Evolutionary conservation across 2,113 vertebrate species (phyloP), one percentile per base, ranked within the genome.

Genomic region (Beaufortia kweichowensis): DNA sequence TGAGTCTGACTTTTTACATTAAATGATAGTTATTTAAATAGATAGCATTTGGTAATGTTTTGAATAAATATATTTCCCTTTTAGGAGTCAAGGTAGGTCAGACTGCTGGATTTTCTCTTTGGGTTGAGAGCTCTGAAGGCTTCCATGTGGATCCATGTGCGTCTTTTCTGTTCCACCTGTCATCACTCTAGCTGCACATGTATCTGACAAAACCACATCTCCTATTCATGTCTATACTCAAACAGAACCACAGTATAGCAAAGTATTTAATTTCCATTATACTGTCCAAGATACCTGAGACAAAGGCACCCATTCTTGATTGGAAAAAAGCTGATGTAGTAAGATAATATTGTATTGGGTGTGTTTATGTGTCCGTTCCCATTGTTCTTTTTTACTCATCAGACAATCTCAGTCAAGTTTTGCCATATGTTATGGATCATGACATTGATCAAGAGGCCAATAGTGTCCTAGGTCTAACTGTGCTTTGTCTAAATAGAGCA

Each of bases 361-460:
- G 41, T 75, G 55, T 78, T 71, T 48, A 55, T 77, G 60, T 62
- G 72, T 28, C 28, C 63, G 62, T 60, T 74, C 39, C 57, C 33
- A 50, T 66, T 21, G 57, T 75, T 50, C 75, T 64, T 77, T 67
- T 50, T n/a, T 31, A 35, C 28, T 14, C 14, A 2, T 69, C 28
- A 69, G 24, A 28, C 24, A 65, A 43, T 24, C 48, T 48, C 14
- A 28, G 28, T 55, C 48, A 23, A 9, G 29, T 55, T 69, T 69
- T 69, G 35, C 73, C 80, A 82, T 84, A 82, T 82, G 84, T 64
- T 78, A 80, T 55, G 63, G 70, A 83, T 83, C 75, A 83, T 35
- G 56, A 55, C 35, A 21, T 43, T 63, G 68, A 59, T 78, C 63
- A 75, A 64, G n/a, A 67, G 62, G 80, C 39, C 66, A 57, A 46